Conservation (phyloP, 2,113 vertebrate species). For the Cephalopterus ornatus region DNA sequence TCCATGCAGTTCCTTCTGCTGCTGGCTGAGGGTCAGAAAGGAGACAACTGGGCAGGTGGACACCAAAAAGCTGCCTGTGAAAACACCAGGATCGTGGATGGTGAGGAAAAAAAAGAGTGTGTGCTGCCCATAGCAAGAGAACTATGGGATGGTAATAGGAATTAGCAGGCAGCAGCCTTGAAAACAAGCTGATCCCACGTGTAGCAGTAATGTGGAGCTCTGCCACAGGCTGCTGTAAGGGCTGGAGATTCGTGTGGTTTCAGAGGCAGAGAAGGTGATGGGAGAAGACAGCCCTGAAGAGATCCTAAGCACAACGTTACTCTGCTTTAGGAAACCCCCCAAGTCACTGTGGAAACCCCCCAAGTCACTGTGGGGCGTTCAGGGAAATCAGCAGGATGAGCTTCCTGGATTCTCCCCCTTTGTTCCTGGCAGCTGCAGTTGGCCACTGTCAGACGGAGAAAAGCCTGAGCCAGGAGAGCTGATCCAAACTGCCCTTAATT, state of each 20-base stretch:
- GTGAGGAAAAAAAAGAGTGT: not conserved
- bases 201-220: rapidly evolving
- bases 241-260: not conserved
- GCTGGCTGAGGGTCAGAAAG: not conserved
- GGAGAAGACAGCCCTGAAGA: not conserved
- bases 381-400: not conserved
- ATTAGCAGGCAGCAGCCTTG: not conserved
- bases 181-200: not conserved
- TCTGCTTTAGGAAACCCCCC: not conserved
- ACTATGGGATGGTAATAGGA: not conserved
- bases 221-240: not conserved
- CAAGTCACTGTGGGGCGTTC: rapidly evolving
- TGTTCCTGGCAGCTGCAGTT: not conserved
- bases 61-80: not conserved
- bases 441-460: not conserved
- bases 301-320: not conserved
- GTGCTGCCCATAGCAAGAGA: not conserved
- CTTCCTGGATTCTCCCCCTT: not conserved
- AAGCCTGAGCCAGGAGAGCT: not conserved
- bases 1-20: not conserved
- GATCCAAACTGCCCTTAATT: not conserved
- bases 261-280: not conserved
- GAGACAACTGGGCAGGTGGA: not conserved
- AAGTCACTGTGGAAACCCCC: not conserved
- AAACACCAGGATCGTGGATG: not conserved